Evolutionary conservation across 2,888 invertebrate genomes (phyloP).

Genomic region (Volucella inanis): DNA sequence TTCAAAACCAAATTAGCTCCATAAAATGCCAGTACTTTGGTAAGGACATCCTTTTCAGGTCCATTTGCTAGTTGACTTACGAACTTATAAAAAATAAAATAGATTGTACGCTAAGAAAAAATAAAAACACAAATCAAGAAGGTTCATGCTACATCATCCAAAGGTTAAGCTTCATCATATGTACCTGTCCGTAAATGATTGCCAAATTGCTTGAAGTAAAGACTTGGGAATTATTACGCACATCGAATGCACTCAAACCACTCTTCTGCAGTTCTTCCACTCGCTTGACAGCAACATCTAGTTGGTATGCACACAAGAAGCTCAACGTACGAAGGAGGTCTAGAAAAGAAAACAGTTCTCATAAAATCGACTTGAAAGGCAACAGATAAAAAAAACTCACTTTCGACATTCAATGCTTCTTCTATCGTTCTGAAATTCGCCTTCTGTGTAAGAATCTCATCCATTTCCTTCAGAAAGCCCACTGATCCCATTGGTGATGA

Average conservation of each 20-base stretch:
- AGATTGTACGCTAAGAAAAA: slow-evolving; percentile 83
- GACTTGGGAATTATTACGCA: slow-evolving; percentile 93
- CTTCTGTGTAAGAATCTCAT: slow-evolving; percentile 84
- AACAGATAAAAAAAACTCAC: slow-evolving; percentile 76
- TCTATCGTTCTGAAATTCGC: slow-evolving; percentile 80
- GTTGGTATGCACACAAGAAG: slow-evolving; percentile 92
- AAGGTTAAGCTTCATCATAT: neutral
- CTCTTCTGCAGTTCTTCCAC: slow-evolving; percentile 84
- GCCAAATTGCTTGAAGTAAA: slow-evolving; percentile 91
- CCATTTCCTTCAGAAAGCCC: slow-evolving; percentile 86
- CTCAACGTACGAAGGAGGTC: slow-evolving; percentile 88
- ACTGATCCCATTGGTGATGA: slow-evolving; percentile 87
- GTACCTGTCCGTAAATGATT: slow-evolving; percentile 92
- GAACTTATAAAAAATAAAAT: slow-evolving; percentile 83
- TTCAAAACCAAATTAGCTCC: slow-evolving; percentile 87
- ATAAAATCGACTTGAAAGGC: neutral
- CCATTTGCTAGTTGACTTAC: slow-evolving; percentile 81
- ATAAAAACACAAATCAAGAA: slow-evolving; percentile 54
- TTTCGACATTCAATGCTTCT: slow-evolving; percentile 79
- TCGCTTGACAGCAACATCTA: slow-evolving; percentile 88
- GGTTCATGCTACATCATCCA: neutral
- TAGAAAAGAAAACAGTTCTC: slow-evolving; percentile 79
- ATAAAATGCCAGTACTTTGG: slow-evolving; percentile 85
- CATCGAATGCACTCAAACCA: slow-evolving; percentile 88
- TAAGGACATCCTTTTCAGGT: slow-evolving; percentile 84